These are phyloP conservation scores for Tryphoninae sp. DNA, from an alignment of 2,888 invertebrate genomes.

Conservation along the genomic window DNA sequence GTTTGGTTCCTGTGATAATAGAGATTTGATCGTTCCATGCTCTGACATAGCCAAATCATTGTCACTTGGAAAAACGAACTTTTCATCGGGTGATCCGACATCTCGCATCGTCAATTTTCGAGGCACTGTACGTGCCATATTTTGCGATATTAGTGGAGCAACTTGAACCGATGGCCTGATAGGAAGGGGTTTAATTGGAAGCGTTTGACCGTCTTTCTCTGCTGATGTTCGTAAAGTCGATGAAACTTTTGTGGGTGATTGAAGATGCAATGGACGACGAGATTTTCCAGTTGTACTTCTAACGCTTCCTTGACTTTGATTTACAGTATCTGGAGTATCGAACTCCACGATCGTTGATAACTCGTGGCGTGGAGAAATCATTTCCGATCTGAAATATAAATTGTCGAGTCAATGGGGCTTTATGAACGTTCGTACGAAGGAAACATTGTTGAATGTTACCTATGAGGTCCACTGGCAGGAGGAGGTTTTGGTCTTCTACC, in stretches of 20 bases:
- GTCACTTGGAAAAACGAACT: constrained; percentile 56
- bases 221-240: constrained; percentile 53
- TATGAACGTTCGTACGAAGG: background rate
- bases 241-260: constrained; percentile 54
- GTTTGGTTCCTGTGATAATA: constrained; percentile 60
- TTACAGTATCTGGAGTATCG: constrained; percentile 85
- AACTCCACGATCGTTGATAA: constrained; percentile 87
- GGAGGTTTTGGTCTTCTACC: constrained; percentile 73
- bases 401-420: background rate
- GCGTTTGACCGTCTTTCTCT: constrained; percentile 52
- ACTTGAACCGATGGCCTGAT: constrained; percentile 69
- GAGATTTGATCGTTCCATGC: constrained; percentile 57
- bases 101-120: constrained; percentile 46
- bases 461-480: constrained; percentile 71
- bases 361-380: constrained; percentile 82
- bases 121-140: constrained; percentile 49
- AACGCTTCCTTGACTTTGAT: constrained; percentile 70
- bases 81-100: constrained; percentile 45
- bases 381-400: constrained; percentile 69
- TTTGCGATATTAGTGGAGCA: constrained; percentile 61
- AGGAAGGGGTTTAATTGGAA: constrained; percentile 45
- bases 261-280: constrained; percentile 32
- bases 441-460: constrained; percentile 66
- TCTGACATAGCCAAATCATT: constrained; percentile 47
- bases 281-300: constrained; percentile 69